Conservation (phyloP, 2,113 vertebrate species). For the Desmodus rotundus region DNA sequence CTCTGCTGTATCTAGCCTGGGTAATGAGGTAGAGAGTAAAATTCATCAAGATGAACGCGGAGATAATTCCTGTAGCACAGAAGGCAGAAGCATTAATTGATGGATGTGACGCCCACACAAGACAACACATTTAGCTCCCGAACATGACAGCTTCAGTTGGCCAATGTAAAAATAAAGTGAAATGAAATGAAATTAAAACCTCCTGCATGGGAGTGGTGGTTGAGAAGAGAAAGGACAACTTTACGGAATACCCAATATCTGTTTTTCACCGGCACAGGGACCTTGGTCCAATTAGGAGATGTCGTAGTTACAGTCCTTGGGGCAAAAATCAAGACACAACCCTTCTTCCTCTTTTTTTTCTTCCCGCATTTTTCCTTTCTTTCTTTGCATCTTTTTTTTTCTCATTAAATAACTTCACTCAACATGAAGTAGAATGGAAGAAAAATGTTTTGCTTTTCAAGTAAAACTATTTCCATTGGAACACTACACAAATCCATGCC, state of each 20-base stretch:
- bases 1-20: conserved; percentile 42
- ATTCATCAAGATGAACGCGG: conserved; percentile 65
- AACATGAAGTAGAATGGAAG: not conserved
- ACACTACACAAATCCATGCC: not conserved
- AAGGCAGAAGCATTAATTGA: conserved; percentile 58
- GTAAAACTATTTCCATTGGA: not conserved
- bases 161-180: conserved; percentile 24
- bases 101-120: conserved; percentile 17
- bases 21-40: conserved; percentile 66
- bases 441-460: conserved; percentile 3
- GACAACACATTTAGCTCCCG: conserved; percentile 43
- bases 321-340: not conserved
- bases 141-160: conserved; percentile 23
- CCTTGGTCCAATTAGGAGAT: not conserved
- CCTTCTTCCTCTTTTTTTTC: not conserved
- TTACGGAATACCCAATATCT: not conserved
- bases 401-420: not conserved
- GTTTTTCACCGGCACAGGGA: not conserved
- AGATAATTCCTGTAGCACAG: conserved; percentile 64
- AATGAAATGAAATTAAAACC: not conserved
- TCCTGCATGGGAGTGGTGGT: not conserved
- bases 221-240: not conserved
- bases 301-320: not conserved
- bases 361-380: not conserved
- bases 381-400: not conserved